These are phyloP conservation scores for Polyodon spathula DNA, from an alignment of 2,113 vertebrate genomes.

Conservation along the genomic window DNA sequence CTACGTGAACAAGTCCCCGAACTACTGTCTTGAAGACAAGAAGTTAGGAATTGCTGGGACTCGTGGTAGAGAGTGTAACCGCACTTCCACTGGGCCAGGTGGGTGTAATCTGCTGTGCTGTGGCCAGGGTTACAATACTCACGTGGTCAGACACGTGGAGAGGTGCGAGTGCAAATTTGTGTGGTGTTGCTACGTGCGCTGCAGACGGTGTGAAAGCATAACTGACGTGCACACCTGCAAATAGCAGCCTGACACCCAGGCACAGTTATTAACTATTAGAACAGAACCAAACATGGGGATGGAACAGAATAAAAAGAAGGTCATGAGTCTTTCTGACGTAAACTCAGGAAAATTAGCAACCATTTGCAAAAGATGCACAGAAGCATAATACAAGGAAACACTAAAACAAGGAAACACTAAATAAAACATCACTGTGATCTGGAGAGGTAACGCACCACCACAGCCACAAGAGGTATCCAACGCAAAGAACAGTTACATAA, in stretches of 20 bases:
- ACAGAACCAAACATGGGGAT: too few relatives aligned
- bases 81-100: slow-evolving; percentile 64
- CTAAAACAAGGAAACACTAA: too few relatives aligned
- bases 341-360: too few relatives aligned
- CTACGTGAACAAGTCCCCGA: slow-evolving; percentile 83
- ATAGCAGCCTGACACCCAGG: slow-evolving; percentile 30
- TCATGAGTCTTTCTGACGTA: too few relatives aligned
- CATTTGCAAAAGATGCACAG: too few relatives aligned
- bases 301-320: too few relatives aligned
- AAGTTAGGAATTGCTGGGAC: slow-evolving; percentile 76
- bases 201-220: slow-evolving; percentile 87
- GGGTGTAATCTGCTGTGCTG: slow-evolving; percentile 92
- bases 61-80: slow-evolving; percentile 79
- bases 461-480: too few relatives aligned
- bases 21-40: slow-evolving; percentile 82
- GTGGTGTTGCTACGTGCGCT: slow-evolving; percentile 96
- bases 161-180: slow-evolving; percentile 92
- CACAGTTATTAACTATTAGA: too few relatives aligned
- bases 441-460: too few relatives aligned
- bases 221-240: slow-evolving; percentile 93
- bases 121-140: slow-evolving; percentile 89
- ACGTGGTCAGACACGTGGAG: slow-evolving; percentile 76
- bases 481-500: too few relatives aligned
- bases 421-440: too few relatives aligned
- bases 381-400: too few relatives aligned